Base-by-base conservation (phyloP, 2,797 vertebrate species). In the Rhinella marina region DNA sequence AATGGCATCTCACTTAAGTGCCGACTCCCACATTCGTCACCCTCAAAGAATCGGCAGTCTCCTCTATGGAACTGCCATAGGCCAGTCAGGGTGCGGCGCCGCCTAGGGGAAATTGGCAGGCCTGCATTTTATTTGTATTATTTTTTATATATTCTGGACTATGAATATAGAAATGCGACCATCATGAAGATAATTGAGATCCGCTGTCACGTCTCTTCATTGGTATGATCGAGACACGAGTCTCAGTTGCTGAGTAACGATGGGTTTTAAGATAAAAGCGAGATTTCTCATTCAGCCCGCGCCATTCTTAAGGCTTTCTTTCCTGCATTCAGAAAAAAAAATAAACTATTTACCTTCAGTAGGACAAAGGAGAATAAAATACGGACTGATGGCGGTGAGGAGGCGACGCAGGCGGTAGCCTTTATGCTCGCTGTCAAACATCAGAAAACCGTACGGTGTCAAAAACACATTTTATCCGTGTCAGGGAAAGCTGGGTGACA, bases 211-310 rank as follows among this genome's bases (percentile, higher is more conserved):
- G 23, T 76, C 25, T 19, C 56, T 52, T 77, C 72, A 54, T 56
- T 54, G 87, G 84, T 84, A 70, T 19, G 21, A 88, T 84, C 61
- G 61, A 50, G 27, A 52, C 73, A 62, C 72, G 48, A 87, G 80
- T 23, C 48, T 21, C 57, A 12, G 57, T 68, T 83, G 59, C 72
- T 25, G 72, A 68, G 70, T 77, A 83, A 82, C 59, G 68, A 87
- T 62, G 68, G 8, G 27, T 14, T 17, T 83, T 57, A 27, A 41
- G 73, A 84, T 88, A 68, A 88, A 87, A 88, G 52, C 41, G 2
- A 14, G 48, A 64, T 59, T 84, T 59, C 83, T 57, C 73, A 84
- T 64, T 50, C 78, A 81, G 57, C 5, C 25, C 7, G 19, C 68
- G 27, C 13, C 68, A 72, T 72, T 52, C 73, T 50, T 76, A 12